Evolutionary conservation across 2,888 invertebrate genomes (phyloP).

Genomic region (Lysandra bellargus): DNA sequence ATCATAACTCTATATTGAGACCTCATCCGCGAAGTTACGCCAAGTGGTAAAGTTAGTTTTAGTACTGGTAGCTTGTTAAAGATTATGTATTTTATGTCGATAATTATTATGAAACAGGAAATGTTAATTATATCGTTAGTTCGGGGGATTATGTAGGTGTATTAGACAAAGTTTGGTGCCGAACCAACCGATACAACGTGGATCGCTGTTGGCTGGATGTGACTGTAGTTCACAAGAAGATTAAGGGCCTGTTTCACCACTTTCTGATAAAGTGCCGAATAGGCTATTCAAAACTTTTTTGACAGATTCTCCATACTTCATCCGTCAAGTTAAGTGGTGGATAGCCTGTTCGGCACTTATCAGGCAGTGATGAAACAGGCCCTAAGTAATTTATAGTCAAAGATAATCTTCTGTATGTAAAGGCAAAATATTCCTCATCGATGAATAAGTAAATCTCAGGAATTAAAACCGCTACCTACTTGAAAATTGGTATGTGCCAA

Average conservation of each 20-base stretch:
- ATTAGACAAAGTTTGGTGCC: slow-evolving; percentile 62
- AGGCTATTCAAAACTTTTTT: too few species aligned
- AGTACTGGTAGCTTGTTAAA: slow-evolving; percentile 13
- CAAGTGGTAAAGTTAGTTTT: slow-evolving; percentile 12
- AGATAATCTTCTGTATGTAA: too few species aligned
- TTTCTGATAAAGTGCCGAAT: too few species aligned
- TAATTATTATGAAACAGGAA: slow-evolving; percentile 44
- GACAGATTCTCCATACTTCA: too few species aligned
- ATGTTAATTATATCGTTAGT: slow-evolving; percentile 55
- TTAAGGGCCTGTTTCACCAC: slow-evolving; percentile 34
- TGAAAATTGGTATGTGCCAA: too few species aligned
- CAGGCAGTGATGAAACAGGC: too few species aligned
- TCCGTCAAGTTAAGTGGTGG: too few species aligned
- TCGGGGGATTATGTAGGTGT: slow-evolving; percentile 58
- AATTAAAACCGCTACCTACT: too few species aligned
- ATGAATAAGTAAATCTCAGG: too few species aligned
- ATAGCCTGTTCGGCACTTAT: too few species aligned
- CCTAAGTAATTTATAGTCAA: slow-evolving; percentile 32
- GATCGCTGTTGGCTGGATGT: slow-evolving; percentile 40
- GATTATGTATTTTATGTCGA: slow-evolving; percentile 24
- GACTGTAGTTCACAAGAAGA: background rate
- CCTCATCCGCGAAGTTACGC: background rate
- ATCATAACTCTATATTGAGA: background rate
- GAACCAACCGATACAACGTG: slow-evolving; percentile 50
- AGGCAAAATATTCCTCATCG: too few species aligned